Evolutionary conservation across 2,113 vertebrate genomes (phyloP), one percentile per base, ranked within the genome.

Genomic region (Morone saxatilis): DNA sequence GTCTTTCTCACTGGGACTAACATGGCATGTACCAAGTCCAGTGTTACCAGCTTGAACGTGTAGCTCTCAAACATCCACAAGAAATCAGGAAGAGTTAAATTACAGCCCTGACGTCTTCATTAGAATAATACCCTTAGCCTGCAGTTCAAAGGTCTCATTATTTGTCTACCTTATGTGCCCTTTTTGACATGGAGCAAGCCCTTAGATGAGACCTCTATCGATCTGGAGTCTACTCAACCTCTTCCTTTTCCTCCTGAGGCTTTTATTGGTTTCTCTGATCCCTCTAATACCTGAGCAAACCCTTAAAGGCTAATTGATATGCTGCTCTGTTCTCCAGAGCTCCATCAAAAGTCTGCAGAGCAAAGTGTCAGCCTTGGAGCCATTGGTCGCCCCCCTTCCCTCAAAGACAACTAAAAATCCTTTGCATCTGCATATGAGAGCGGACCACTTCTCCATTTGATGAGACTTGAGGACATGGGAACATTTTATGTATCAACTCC

Each of bases 281-380:
- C 89, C 87, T 89, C 48, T 94, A 93, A 93, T 94, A 93, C 94
- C 93, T 86, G 79, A 86, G 86, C 90, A 92, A 93, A 93, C 88
- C 92, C 84, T 89, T 92, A 92, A 94, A 91, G 84, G 81, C 90
- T 93, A 93, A 95, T 95, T 96, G 93, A 95, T 92, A 93, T 91
- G 89, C 92, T 90, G 84, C 63, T 81, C 85, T 91, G 83, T 91
- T 92, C 88, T 88, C 85, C 78, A 57, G 85, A 91, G 89, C 86
- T 83, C 81, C 77, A 89, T 88, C 82, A 91, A 71, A 90, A 89
- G 82, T 86, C 83, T 80, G 74, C 71, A 67, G 88, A 87, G 90
- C 80, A 88, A 83, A 89, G 90, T 93, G 90, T 91, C 91, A 93
- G 76, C 84, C 85, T 81, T 80, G 60, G 81, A 85, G 76, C 57